A percentile compares a stretch with the other conserved stretches of the same genome.
Evolutionary conservation across 2,113 vertebrate genomes (phyloP).

Genomic region (Ptyas mucosa): DNA sequence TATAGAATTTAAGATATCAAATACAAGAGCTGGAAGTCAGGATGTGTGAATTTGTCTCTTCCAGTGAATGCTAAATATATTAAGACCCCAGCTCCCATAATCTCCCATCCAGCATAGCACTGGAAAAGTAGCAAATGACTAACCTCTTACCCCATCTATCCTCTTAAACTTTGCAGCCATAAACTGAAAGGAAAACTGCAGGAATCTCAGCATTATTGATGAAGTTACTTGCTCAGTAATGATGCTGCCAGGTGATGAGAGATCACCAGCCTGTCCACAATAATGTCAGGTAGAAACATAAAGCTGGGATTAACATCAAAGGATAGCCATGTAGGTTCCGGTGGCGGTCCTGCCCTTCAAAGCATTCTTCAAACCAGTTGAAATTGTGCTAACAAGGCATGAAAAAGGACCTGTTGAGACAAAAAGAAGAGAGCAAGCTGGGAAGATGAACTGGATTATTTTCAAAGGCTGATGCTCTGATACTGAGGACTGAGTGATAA

Average conservation of each 20-base stretch:
- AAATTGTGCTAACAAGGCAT: neutral
- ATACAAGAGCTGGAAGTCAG: neutral
- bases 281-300: neutral
- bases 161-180: neutral
- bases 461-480: fast-evolving
- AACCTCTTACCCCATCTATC: neutral
- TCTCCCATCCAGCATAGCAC: neutral
- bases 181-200: conserved; percentile 1
- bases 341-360: conserved; percentile 20
- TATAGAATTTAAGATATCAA: neutral
- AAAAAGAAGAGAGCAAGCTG: neutral
- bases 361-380: neutral
- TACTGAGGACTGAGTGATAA: neutral
- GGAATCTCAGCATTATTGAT: neutral
- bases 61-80: neutral
- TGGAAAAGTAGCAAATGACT: neutral
- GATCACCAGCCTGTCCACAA: conserved; percentile 14
- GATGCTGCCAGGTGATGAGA: neutral
- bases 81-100: neutral
- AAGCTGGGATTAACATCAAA: conserved; percentile 20
- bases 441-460: conserved; percentile 8
- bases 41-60: neutral
- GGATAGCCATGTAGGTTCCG: neutral
- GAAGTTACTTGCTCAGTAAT: conserved; percentile 2
- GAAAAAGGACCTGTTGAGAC: neutral